Evolutionary conservation across 2,113 vertebrate species (phyloP).

Genomic region (Formicarius rufipectus): DNA sequence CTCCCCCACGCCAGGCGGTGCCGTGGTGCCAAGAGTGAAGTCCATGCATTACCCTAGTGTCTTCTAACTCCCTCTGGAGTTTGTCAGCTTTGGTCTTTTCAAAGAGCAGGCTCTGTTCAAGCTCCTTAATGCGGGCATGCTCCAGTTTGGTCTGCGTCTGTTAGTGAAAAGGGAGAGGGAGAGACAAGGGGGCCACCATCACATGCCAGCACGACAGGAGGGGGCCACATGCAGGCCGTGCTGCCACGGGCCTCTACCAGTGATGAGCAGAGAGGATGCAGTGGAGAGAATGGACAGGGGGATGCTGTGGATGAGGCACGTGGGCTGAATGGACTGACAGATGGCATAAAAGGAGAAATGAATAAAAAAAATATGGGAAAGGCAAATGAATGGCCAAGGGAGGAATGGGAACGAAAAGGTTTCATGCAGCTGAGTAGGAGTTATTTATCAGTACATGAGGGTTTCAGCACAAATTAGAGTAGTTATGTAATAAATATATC

Average conservation of each 20-base stretch:
- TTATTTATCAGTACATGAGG: conserved; percentile 73
- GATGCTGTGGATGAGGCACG: conserved; percentile 44
- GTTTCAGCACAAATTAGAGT: conserved; percentile 78
- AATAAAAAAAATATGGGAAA: neutral
- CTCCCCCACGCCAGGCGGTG: conserved; percentile 54
- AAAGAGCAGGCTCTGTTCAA: conserved; percentile 99
- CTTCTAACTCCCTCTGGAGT: conserved; percentile 99
- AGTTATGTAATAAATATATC: conserved; percentile 61
- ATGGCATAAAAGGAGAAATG: neutral
- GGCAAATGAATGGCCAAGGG: neutral
- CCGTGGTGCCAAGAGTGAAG: conserved; percentile 80
- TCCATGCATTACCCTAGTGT: conserved; percentile 99
- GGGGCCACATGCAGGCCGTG: conserved; percentile 85
- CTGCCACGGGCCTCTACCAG: conserved; percentile 76
- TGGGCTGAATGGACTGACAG: conserved; percentile 52
- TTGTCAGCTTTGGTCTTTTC: conserved; percentile 99
- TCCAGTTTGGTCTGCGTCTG: conserved; percentile 99
- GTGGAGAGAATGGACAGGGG: conserved; percentile 37
- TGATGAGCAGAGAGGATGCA: conserved; percentile 68
- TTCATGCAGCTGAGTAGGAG: conserved; percentile 79
- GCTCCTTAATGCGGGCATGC: conserved; percentile 99
- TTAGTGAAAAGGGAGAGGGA: conserved; percentile 99
- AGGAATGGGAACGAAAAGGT: conserved; percentile 55
- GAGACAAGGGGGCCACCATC: conserved; percentile 99
- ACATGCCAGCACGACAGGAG: conserved; percentile 93